A percentile compares a stretch with the other conserved stretches of the same genome.
These are phyloP conservation scores for Labia minor DNA, from an alignment of 2,888 invertebrate genomes.

Conservation along the genomic window DNA sequence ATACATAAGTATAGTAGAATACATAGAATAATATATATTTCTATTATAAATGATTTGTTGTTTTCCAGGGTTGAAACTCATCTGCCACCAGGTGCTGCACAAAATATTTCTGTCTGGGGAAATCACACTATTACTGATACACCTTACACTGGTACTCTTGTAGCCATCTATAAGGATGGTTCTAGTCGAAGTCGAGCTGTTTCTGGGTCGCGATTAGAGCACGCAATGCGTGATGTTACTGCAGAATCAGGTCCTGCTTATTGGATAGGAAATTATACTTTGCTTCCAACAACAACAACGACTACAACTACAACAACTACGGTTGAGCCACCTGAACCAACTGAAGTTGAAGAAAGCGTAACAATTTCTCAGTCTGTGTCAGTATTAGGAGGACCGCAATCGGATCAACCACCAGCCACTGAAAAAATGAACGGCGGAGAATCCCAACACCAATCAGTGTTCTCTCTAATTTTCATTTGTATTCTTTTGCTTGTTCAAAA, in stretches of 20 bases:
- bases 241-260: conserved; percentile 66
- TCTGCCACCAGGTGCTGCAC: conserved; percentile 65
- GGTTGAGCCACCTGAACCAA: background rate
- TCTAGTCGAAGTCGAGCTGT: conserved; percentile 47
- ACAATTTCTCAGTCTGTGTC: background rate
- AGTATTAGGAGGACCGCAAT: background rate
- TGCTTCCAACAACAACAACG: conserved; percentile 67
- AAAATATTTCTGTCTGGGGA: conserved; percentile 67
- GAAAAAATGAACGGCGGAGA: background rate
- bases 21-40: no score
- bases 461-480: background rate
- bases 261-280: conserved; percentile 59
- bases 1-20: no score
- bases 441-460: background rate
- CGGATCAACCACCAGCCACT: background rate
- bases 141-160: conserved; percentile 60
- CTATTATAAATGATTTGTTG: background rate
- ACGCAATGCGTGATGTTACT: conserved; percentile 52
- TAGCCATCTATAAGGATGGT: conserved; percentile 56
- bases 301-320: conserved; percentile 42
- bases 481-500: background rate
- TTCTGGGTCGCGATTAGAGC: conserved; percentile 52
- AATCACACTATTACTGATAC: conserved; percentile 62
- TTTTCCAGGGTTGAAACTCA: conserved; percentile 47
- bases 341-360: background rate